These are phyloP conservation scores for Channallabes apus DNA, from an alignment of 2,797 vertebrate genomes.

Conservation along the genomic window DNA sequence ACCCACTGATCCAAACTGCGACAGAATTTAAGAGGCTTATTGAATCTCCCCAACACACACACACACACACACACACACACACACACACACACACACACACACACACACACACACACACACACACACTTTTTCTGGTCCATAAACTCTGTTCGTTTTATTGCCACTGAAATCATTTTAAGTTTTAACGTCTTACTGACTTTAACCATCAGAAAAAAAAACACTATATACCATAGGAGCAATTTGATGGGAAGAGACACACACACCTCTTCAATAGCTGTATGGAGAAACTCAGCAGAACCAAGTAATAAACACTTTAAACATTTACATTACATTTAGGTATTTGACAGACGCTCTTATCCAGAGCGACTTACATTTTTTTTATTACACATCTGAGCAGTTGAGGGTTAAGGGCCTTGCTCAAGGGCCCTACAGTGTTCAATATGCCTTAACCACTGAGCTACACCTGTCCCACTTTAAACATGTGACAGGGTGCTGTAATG, in stretches of 20 bases:
- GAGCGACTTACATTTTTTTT: too few relatives aligned
- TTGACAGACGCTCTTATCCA: too few relatives aligned
- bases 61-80: too few relatives aligned
- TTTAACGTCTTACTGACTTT: background rate
- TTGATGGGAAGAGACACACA: background rate
- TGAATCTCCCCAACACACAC: background rate
- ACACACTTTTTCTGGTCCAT: background rate
- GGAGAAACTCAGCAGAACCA: background rate
- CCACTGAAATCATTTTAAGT: background rate
- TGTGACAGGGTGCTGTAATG: background rate
- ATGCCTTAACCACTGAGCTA: too few relatives aligned
- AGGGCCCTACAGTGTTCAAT: too few relatives aligned
- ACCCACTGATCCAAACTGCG: constrained; percentile 3
- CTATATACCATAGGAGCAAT: background rate
- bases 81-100: background rate
- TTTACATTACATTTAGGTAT: too few relatives aligned
- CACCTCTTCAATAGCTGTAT: background rate
- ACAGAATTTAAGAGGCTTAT: constrained; percentile 14
- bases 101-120: background rate
- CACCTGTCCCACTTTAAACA: too few relatives aligned
- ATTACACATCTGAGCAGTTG: too few relatives aligned
- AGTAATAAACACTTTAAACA: background rate
- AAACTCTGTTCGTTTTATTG: background rate
- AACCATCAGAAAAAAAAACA: background rate
- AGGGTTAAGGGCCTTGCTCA: too few relatives aligned